These are phyloP conservation scores for Meloidogyne floridensis DNA, from an alignment of 1,140 invertebrate genomes.

Conservation along the genomic window DNA sequence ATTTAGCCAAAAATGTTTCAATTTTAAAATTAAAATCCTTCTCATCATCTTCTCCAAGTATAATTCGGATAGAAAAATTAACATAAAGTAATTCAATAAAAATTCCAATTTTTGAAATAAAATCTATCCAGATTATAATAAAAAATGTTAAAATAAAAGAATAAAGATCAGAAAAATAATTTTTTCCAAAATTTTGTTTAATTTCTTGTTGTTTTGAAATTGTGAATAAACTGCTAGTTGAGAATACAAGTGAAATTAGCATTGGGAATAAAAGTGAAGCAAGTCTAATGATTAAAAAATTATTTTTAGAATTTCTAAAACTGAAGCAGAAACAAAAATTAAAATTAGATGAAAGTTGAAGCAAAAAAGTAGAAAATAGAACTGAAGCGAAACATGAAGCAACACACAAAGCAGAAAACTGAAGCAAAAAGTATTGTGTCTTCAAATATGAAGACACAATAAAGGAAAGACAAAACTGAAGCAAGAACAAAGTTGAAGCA, in stretches of 20 bases:
- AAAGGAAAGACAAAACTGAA: neutral
- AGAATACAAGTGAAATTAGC: constrained; percentile 35
- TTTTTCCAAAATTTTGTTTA: constrained; percentile 8
- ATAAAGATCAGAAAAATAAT: constrained; percentile 21
- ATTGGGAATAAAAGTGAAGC: constrained; percentile 33
- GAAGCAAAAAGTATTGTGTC: neutral
- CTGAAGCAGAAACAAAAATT: neutral
- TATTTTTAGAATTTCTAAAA: neutral
- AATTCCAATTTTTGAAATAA: constrained; percentile 44
- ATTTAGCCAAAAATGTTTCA: constrained; percentile 4
- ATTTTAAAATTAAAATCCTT: constrained; percentile 23
- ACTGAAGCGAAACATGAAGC: neutral
- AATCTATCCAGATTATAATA: constrained; percentile 36
- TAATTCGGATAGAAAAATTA: constrained; percentile 42
- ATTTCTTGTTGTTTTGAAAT: constrained; percentile 29
- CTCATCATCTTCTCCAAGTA: constrained; percentile 14
- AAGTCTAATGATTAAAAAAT: constrained; percentile 21
- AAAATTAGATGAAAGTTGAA: too few species aligned
- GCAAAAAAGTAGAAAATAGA: too few species aligned
- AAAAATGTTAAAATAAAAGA: constrained; percentile 34
- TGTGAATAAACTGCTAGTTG: constrained; percentile 31
- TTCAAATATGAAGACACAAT: neutral
- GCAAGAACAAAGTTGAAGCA: neutral
- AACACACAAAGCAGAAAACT: neutral
- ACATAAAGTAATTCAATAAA: constrained; percentile 46